Evolutionary conservation across 2,113 vertebrate genomes (phyloP), one percentile per base, ranked within the genome.

Genomic region (Illadopsis cleaveri): DNA sequence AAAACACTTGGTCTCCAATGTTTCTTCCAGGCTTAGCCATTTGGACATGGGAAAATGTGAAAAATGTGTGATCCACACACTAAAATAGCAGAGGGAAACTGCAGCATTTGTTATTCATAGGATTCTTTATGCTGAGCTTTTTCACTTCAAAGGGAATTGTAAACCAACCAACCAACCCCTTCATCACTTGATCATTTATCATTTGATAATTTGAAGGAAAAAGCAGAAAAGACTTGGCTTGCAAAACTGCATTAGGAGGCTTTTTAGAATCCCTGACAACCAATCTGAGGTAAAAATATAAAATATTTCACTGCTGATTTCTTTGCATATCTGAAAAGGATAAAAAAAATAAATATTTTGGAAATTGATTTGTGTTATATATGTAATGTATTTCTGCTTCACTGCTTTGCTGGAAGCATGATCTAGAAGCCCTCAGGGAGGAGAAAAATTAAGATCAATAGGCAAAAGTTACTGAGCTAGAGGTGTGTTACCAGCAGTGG

Each of bases 131-230:
- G 54, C 50, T 68, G 42, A 86, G 58, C 22, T 62, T 87, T 90
- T 89, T 90, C n/a, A 73, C 40, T 96, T 84, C 60, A 64, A 86
- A 94, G 60, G 44, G 82, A 79, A 51, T 89, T 88, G 56, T 88
- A 86, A 81, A 96, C n/a, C 60, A 82, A 68, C 42, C 44, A 82
- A 60, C 27, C 31, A 77, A 31, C 24, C 53, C 38, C 48, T 27
- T 38, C 19, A 40, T 89, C 64, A 45, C 81, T 33, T 89, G 75
- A 69, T 85, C 45, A n/a, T 83, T 91, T 78, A 86, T 79, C 65
- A 78, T 51, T 85, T 61, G 56, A 30, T 94, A 83, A 89, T 94
- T 80, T 86, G 66, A 89, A 82, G 75, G 51, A 92, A 89, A 33
- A 47, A 37, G 44, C 53, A 66, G 48, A 71, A 93, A 75, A 95